Evolutionary conservation across 2,797 vertebrate species (phyloP), one percentile per base, ranked within the genome.

Genomic region (Sorex maritimensis): DNA sequence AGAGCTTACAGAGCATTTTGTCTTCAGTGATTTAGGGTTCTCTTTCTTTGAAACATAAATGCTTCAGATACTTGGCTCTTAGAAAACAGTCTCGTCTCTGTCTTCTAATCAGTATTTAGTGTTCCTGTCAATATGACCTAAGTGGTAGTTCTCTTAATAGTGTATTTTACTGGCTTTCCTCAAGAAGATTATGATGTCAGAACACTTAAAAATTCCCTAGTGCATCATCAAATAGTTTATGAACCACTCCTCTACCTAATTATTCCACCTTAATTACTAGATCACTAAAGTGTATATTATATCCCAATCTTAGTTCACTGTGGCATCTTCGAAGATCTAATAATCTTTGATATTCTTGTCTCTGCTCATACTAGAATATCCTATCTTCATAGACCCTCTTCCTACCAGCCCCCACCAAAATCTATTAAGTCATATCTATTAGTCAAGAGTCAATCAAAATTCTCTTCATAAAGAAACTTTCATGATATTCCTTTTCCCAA

Each of bases 401-500:
- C n/a, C 38, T 7, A 34, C 19, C 1, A 17, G 65, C 17, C 6
- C 14, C 38, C 8, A 19, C 58, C 23, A n/a, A 81, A 7, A 17
- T 21, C 84, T 68, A 2, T 0, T 49, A 84, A 72, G 49, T 63
- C 61, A 81, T 77, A 61, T 28, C 58, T 24, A 61, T 79, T 8
- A 11, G 8, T 58, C 15, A 44, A 23, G 24, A 73, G 26, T 79
- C 44, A 83, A 46, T 34, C 23, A 72, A 84, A 81, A 7, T 78
- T 81, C 52, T 87, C 71, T 81, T 80, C 58, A 83, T 14, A 65
- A 80, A 67, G 28, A 91, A 61, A 46, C 41, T 30, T 52, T 88
- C 44, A 30, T 38, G 58, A 84, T 9, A 63, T 0, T 4, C 11
- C 14, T 80, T 6, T 79, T 61, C 38, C 6, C 38, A 58, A 15